phyloP scores from a whole-genome alignment of 1,140 invertebrate species.

The Polyergus mexicanus region DNA sequence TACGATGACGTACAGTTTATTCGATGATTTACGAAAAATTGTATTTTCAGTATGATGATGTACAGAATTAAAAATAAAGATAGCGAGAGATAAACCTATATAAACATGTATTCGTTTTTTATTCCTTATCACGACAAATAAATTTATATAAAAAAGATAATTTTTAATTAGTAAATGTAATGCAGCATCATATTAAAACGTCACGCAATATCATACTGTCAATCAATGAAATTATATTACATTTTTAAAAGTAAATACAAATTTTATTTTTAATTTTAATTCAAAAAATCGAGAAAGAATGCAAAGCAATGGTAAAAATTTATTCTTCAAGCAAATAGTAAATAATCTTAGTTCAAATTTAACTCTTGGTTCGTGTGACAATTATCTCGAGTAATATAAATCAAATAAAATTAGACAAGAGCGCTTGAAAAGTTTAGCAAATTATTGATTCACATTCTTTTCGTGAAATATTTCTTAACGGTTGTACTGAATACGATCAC shows the following conservation, averaged over 20 bases:
- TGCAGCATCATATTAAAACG: not conserved
- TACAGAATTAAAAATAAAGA: slow-evolving; percentile 74
- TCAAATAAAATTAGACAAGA: not conserved
- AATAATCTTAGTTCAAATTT: not conserved
- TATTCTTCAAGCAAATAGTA: slow-evolving; percentile 13
- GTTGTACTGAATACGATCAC: not conserved
- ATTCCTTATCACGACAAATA: slow-evolving; percentile 17
- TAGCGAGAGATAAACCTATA: slow-evolving; percentile 30
- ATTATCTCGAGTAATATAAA: not conserved
- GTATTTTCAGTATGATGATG: slow-evolving; percentile 55
- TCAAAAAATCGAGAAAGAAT: not conserved
- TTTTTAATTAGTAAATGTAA: not conserved
- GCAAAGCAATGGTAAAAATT: not conserved
- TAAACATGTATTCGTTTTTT: slow-evolving; percentile 45
- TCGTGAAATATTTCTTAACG: not conserved
- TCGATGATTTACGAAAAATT: slow-evolving; percentile 63
- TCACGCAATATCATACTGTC: not conserved
- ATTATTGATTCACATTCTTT: slow-evolving; percentile 14
- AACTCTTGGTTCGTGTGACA: not conserved
- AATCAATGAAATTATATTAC: not conserved
- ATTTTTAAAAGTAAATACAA: slow-evolving; percentile 30
- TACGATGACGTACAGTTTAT: slow-evolving; percentile 62
- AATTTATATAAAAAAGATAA: slow-evolving; percentile 1
- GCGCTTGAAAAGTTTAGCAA: slow-evolving; percentile 1
- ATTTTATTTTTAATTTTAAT: slow-evolving; percentile 13